Percentiles rank a stretch among this genome's conserved stretches.
phyloP scores from a whole-genome alignment of 1,140 invertebrate species.

The Lepidurus arcticus region DNA sequence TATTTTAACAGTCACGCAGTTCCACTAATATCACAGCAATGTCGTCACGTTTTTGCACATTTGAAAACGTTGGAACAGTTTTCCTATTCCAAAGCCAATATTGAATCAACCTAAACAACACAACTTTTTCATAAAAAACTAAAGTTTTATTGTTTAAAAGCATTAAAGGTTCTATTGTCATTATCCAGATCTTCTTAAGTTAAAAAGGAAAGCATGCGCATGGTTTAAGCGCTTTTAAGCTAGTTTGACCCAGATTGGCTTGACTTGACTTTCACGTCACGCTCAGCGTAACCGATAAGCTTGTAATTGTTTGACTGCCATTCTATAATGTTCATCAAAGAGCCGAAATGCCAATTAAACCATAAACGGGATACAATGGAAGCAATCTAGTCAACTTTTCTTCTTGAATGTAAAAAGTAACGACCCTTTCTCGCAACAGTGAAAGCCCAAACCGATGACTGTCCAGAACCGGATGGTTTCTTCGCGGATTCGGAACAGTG shows the following conservation, averaged over 20 bases:
- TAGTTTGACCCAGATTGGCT: too few species aligned
- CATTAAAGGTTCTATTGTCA: neutral
- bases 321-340: neutral
- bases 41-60: too few species aligned
- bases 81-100: too few species aligned
- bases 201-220: too few species aligned
- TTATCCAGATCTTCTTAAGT: too few species aligned
- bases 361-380: neutral
- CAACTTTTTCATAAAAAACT: too few species aligned
- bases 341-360: neutral
- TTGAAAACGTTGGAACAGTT: neutral
- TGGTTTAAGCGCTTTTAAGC: too few species aligned
- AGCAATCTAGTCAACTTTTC: neutral
- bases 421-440: slow-evolving; percentile 20
- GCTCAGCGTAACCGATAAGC: too few species aligned
- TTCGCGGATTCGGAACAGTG: slow-evolving; percentile 64
- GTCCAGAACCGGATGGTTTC: slow-evolving; percentile 61
- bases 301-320: too few species aligned
- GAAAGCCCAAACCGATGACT: slow-evolving; percentile 46
- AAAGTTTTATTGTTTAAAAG: neutral
- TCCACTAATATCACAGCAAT: neutral
- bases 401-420: neutral
- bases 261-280: too few species aligned
- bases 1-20: neutral
- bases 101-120: too few species aligned